Evolutionary conservation across 2,888 invertebrate species (phyloP).

Genomic region (Mylabris sibirica): DNA sequence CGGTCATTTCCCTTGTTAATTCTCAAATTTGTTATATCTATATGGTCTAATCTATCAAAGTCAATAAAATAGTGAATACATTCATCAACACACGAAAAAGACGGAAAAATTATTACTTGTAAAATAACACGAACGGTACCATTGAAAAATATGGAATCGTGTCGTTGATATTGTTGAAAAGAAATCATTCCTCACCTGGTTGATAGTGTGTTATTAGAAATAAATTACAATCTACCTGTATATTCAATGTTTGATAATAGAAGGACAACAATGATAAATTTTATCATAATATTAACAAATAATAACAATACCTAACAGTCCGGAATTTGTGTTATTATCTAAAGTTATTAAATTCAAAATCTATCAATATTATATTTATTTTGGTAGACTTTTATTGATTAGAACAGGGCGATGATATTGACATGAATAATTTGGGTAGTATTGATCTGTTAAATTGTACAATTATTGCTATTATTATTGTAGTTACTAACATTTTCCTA

Average conservation of each 20-base stretch:
- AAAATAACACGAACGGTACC: too few species aligned
- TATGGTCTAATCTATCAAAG: conserved; percentile 54
- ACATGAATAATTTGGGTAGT: neutral
- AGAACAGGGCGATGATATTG: neutral
- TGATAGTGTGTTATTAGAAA: conserved; percentile 12
- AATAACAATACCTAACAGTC: neutral
- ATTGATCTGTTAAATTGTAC: neutral
- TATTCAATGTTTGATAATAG: conserved; percentile 11
- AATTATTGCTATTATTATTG: too few species aligned
- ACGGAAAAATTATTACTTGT: neutral
- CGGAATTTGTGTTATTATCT: neutral
- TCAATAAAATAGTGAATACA: conserved; percentile 44
- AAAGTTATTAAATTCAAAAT: too few species aligned
- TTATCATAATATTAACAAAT: neutral
- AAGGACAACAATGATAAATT: conserved; percentile 1
- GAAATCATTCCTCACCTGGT: neutral
- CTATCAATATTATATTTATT: too few species aligned
- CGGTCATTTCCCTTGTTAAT: conserved; percentile 55
- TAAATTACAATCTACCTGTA: neutral
- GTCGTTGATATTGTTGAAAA: neutral
- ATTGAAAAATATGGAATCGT: too few species aligned
- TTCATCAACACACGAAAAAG: too few species aligned
- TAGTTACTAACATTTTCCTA: too few species aligned
- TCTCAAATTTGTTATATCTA: conserved; percentile 53
- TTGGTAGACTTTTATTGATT: neutral